phyloP scores from a whole-genome alignment of 2,888 invertebrate species.

The Salpingus planirostris region DNA sequence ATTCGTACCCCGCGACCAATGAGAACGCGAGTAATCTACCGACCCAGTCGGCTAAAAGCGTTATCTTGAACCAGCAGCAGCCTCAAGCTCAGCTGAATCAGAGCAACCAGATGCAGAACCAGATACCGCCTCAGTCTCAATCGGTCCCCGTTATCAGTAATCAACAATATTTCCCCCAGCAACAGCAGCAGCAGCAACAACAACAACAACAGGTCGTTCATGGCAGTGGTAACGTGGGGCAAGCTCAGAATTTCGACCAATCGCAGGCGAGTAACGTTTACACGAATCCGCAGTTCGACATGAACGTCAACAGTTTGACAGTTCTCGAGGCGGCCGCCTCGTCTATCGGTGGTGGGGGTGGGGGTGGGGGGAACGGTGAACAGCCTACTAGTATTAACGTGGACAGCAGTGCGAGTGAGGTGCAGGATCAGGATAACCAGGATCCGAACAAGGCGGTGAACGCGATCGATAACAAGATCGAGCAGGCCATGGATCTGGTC shows the following conservation, averaged over 20 bases:
- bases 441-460: constrained; percentile 44
- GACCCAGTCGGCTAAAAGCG: background rate
- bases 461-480: constrained; percentile 73
- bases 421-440: constrained; percentile 23
- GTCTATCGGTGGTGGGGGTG: no score
- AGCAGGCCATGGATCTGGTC: constrained; percentile 71
- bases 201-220: constrained; percentile 22
- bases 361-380: no score
- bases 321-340: constrained; percentile 19
- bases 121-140: constrained; percentile 16
- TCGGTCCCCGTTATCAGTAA: constrained; percentile 18
- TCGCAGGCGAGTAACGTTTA: constrained; percentile 31
- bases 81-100: constrained; percentile 17
- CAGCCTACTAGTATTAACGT: constrained; percentile 17
- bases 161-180: constrained; percentile 16
- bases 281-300: constrained; percentile 37
- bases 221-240: constrained; percentile 3
- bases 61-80: constrained; percentile 11
- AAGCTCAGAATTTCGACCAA: constrained; percentile 6
- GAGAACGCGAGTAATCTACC: constrained; percentile 13
- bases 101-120: constrained; percentile 26
- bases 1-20: constrained; percentile 24
- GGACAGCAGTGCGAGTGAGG: constrained; percentile 19
- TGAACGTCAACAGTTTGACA: constrained; percentile 34
- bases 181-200: constrained; percentile 17